Conservation (phyloP, 2,888 invertebrate genomes). For the Macrophya alboannulata region DNA sequence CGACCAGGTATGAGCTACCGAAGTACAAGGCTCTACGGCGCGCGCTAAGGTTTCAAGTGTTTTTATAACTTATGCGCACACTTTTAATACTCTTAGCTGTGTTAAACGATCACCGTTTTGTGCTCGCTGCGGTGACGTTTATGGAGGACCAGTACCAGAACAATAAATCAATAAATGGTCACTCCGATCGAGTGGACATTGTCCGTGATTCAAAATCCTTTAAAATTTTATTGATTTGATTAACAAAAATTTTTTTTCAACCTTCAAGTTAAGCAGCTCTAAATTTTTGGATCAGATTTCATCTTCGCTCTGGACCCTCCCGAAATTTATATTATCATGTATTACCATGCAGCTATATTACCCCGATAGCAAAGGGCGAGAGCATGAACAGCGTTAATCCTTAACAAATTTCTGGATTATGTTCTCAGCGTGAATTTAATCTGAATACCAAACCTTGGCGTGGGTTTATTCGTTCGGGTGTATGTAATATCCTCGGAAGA, state of each 20-base stretch:
- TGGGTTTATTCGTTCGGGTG: constrained; percentile 9
- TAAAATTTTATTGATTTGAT: not conserved
- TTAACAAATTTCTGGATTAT: constrained; percentile 78
- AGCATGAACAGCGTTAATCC: constrained; percentile 68
- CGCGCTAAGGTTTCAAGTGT: constrained; percentile 19
- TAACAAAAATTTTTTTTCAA: not conserved
- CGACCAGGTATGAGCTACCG: constrained; percentile 38
- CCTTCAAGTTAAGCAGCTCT: not conserved
- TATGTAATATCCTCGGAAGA: not conserved
- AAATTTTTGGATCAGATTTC: not conserved
- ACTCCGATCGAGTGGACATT: not conserved
- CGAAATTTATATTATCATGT: constrained; percentile 1
- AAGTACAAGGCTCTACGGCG: not conserved
- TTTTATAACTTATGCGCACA: constrained; percentile 20
- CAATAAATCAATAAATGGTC: not conserved
- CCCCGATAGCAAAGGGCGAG: constrained; percentile 61
- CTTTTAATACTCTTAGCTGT: not conserved
- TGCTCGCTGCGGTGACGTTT: not conserved
- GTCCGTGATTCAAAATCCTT: not conserved
- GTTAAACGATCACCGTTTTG: not conserved
- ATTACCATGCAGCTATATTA: not conserved
- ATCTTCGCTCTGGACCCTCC: not conserved
- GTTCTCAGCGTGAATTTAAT: constrained; percentile 75
- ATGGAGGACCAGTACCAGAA: not conserved
- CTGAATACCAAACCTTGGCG: constrained; percentile 14